Evolutionary conservation across 2,888 invertebrate species (phyloP), one percentile per base, ranked within the genome.

Genomic region (Patella pellucida): DNA sequence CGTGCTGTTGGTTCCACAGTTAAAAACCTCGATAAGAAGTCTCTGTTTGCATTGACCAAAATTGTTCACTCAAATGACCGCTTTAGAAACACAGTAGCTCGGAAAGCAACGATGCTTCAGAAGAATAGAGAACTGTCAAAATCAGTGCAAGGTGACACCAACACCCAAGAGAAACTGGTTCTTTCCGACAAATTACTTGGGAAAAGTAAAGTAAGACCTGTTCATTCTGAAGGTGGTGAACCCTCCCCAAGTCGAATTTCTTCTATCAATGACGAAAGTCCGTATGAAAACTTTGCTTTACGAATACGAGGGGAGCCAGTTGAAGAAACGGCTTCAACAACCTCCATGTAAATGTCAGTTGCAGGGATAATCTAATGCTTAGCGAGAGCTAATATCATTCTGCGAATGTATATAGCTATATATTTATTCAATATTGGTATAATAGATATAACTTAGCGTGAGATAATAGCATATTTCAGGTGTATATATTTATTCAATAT

Each of bases 61-160:
- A 73, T 71, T 14, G 74, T 74, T 2, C 70, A 74, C 50, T 69
- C 69, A 14, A 76, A 79, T 70, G 72, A 73, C 14, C 54, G 72
- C 27, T 71, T 79, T 16, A 19, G 75, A 62, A 74, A 73, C 9
- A 75, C 78, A 4, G 67, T 79, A 19, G 73, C 69, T 23, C 68
- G 73, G 51, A 79, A 76, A 52, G 76, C 78, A 16, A 79, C 78
- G 27, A 76, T 79, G 7, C 52, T 79, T 72, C 72, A 76, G 52
- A 79, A 76, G 54, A 75, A 51, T 52, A 41, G 15, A 71, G 52
- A 56, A 75, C 67, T 16, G 51, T 70, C 69, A n/a, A 51, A 62
- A 14, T 62, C 62, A 62, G 14, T 23, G 23, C 19, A 62, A 62
- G 19, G 12, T 5, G 19, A 62, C 3, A 62, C 3, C 23, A 62